Evolutionary conservation across 2,888 invertebrate species (phyloP).

Genomic region (Cerastoderma edule): DNA sequence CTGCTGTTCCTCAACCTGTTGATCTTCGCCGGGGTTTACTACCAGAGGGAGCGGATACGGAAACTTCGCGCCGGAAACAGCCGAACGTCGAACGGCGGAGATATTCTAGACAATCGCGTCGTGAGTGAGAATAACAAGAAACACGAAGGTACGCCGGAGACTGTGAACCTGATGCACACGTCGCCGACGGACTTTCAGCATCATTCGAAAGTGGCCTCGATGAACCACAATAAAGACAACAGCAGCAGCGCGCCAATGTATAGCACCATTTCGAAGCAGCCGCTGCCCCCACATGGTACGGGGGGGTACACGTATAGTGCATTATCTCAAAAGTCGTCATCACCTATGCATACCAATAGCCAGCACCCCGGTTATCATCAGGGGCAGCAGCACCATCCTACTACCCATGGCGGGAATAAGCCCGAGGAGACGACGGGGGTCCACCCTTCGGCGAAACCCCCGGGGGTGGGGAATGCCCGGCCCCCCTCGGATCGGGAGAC

Average conservation of each 20-base stretch:
- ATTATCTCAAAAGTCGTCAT: conserved; percentile 74
- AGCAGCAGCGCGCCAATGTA: conserved; percentile 52
- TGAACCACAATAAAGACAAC: conserved; percentile 58
- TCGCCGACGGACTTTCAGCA: conserved; percentile 31
- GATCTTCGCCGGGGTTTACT: conserved; percentile 97
- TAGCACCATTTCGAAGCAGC: conserved; percentile 64
- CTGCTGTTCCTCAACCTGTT: conserved; percentile 95
- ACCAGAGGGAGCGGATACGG: conserved; percentile 87
- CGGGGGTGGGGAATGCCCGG: conserved; percentile 17
- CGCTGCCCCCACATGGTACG: conserved; percentile 49
- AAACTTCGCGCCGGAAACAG: conserved; percentile 62
- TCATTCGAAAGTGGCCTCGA: conserved; percentile 30
- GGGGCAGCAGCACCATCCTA: conserved; percentile 13
- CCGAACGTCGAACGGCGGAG: conserved; percentile 42
- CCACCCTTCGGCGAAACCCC: conserved; percentile 32
- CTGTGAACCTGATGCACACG: conserved; percentile 46
- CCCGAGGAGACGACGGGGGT: conserved; percentile 28
- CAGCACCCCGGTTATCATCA: conserved; percentile 30
- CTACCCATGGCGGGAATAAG: conserved; percentile 31
- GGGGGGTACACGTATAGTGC: conserved; percentile 73
- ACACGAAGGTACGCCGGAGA: conserved; percentile 23
- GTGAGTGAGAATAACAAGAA: conserved; percentile 18
- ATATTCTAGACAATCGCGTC: conserved; percentile 22
- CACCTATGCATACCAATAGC: conserved; percentile 73
- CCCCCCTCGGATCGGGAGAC: conserved; percentile 44